A percentile compares a stretch with the other conserved stretches of the same genome.
Evolutionary conservation across 2,113 vertebrate species (phyloP).

Genomic region (Tautogolabrus adspersus): DNA sequence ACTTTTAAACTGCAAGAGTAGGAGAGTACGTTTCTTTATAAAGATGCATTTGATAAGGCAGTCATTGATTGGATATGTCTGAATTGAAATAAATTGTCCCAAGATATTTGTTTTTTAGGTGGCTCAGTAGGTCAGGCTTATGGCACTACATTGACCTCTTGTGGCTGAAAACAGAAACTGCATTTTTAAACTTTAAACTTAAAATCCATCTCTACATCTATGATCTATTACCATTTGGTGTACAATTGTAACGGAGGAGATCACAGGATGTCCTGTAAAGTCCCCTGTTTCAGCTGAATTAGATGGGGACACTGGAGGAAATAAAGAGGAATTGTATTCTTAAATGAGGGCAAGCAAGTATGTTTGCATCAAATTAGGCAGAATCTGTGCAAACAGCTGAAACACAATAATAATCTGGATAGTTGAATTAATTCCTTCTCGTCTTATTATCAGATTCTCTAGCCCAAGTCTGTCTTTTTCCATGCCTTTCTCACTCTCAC

Average conservation of each 20-base stretch:
- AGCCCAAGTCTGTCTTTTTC: neutral
- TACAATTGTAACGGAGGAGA: neutral
- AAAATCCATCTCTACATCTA: no score
- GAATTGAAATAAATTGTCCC: neutral
- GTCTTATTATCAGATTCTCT: neutral
- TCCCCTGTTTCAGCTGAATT: slow-evolving; percentile 8
- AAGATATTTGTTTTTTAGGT: neutral
- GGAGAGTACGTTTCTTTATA: no score
- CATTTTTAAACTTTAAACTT: neutral
- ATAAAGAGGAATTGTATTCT: slow-evolving; percentile 10
- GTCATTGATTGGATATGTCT: neutral
- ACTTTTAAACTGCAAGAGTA: no score
- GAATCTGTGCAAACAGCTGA: neutral
- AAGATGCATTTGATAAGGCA: neutral
- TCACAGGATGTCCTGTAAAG: neutral
- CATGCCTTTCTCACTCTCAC: no score
- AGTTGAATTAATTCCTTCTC: neutral
- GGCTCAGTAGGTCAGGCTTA: neutral
- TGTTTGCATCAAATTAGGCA: no score
- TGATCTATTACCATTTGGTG: neutral
- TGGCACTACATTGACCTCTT: slow-evolving; percentile 63
- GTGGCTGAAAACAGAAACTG: slow-evolving; percentile 52
- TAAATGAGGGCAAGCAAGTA: slow-evolving; percentile 31
- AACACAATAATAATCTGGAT: neutral
- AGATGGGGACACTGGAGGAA: neutral